A percentile compares a stretch with the other conserved stretches of the same genome.
Evolutionary conservation across 2,113 vertebrate genomes (phyloP).

Genomic region (Hypanus sabinus): DNA sequence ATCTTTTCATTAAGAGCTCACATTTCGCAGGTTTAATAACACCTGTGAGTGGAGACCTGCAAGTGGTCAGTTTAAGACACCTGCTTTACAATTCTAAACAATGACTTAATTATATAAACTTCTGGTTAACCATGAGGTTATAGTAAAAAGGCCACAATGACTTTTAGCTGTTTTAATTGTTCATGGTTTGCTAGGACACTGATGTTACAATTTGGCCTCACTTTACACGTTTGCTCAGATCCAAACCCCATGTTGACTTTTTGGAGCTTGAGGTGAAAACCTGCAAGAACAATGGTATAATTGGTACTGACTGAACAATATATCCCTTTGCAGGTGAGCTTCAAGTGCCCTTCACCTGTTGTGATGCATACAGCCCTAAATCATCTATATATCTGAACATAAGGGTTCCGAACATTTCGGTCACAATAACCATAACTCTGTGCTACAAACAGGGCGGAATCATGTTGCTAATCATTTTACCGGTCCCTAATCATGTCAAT

Average conservation of each 20-base stretch:
- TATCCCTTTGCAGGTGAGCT: background rate
- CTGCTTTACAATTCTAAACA: background rate
- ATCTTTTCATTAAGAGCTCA: background rate
- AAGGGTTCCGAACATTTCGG: background rate
- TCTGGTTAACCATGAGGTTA: too few relatives aligned
- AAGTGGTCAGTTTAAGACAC: background rate
- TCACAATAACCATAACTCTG: background rate
- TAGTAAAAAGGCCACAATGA: too few relatives aligned
- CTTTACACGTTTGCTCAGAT: too few relatives aligned
- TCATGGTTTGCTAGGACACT: too few relatives aligned
- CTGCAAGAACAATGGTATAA: background rate
- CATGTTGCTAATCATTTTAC: too few relatives aligned
- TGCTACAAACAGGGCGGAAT: too few relatives aligned
- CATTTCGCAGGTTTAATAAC: background rate
- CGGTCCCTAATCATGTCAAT: too few relatives aligned
- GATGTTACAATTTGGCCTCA: too few relatives aligned
- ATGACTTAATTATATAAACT: too few relatives aligned
- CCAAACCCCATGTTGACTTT: too few relatives aligned
- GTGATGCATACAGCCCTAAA: background rate
- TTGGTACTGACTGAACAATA: background rate
- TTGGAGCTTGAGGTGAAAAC: background rate
- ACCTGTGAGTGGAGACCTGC: background rate
- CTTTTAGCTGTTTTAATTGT: too few relatives aligned
- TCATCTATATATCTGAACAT: background rate
- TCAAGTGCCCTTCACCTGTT: background rate